Conservation (phyloP, 2,113 vertebrate species). For the Ammodytes marinus region DNA sequence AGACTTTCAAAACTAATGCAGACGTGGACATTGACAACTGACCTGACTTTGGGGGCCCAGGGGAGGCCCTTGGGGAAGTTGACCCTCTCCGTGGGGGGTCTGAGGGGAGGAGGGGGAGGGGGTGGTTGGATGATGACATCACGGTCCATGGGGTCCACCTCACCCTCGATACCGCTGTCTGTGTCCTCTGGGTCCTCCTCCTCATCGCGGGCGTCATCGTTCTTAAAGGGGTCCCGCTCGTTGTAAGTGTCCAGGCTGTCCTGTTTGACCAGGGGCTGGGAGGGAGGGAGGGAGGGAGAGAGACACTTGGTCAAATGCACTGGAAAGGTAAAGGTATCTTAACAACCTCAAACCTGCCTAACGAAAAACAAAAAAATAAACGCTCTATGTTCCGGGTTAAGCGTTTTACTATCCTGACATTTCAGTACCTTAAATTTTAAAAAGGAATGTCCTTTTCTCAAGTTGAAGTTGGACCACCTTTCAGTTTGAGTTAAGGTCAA, state of each 20-base stretch:
- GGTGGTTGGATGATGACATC: constrained; percentile 86
- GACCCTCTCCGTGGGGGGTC: constrained; percentile 87
- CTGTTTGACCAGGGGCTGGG: constrained; percentile 94
- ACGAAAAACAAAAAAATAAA: not conserved
- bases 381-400: not conserved
- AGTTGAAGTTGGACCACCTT: not conserved
- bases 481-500: not conserved
- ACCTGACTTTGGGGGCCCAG: constrained; percentile 99
- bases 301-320: not conserved
- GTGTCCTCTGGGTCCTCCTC: constrained; percentile 90
- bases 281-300: constrained; percentile 23
- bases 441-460: not conserved
- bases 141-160: constrained; percentile 92
- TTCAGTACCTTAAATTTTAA: not conserved
- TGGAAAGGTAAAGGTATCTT: not conserved
- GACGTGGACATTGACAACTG: constrained; percentile 6
- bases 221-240: constrained; percentile 97
- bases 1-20: too few relatives aligned
- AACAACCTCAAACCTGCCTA: not conserved
- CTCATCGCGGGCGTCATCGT: constrained; percentile 89
- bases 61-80: constrained; percentile 96
- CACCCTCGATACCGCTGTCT: constrained; percentile 90
- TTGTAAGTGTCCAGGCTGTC: constrained; percentile 98
- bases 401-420: not conserved
- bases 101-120: constrained; percentile 76